Evolutionary conservation across 1,140 invertebrate genomes (phyloP).

Genomic region (Schlechtendalia chinensis): DNA sequence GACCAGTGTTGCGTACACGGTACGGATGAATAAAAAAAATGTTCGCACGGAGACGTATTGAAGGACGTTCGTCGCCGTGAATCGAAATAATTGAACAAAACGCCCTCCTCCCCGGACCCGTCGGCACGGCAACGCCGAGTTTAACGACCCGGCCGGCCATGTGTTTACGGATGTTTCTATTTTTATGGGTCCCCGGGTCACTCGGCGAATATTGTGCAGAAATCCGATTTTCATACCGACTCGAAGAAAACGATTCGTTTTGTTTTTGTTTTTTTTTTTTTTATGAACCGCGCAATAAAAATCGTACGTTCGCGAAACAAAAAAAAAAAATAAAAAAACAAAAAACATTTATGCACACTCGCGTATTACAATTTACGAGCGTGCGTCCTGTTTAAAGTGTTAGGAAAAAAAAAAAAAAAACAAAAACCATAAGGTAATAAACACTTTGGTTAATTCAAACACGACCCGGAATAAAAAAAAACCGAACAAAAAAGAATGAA

Average conservation of each 20-base stretch:
- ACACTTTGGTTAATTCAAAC: conserved; percentile 23
- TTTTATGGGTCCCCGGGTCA: conserved; percentile 16
- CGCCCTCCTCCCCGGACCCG: too few species aligned
- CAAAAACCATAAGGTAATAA: conserved; percentile 22
- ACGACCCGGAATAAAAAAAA: neutral
- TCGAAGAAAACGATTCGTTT: neutral
- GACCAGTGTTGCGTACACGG: too few species aligned
- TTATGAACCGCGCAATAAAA: neutral
- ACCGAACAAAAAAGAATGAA: neutral
- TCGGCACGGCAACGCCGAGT: conserved; percentile 3
- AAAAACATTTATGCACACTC: too few species aligned
- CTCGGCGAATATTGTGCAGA: conserved; percentile 13
- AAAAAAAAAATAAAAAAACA: too few species aligned
- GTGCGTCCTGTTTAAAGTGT: neutral
- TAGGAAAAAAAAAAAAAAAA: too few species aligned
- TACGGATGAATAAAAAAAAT: neutral
- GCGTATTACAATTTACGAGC: neutral
- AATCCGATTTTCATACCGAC: conserved; percentile 21
- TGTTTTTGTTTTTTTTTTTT: too few species aligned
- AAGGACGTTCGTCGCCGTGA: neutral
- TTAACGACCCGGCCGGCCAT: neutral
- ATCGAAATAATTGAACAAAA: conserved; percentile 24
- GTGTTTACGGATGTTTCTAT: conserved; percentile 32
- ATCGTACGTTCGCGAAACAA: neutral
- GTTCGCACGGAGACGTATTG: neutral